A percentile compares a stretch with the other conserved stretches of the same genome.
phyloP scores from a whole-genome alignment of 2,888 invertebrate species.

The Rhaphigaster nebulosa region DNA sequence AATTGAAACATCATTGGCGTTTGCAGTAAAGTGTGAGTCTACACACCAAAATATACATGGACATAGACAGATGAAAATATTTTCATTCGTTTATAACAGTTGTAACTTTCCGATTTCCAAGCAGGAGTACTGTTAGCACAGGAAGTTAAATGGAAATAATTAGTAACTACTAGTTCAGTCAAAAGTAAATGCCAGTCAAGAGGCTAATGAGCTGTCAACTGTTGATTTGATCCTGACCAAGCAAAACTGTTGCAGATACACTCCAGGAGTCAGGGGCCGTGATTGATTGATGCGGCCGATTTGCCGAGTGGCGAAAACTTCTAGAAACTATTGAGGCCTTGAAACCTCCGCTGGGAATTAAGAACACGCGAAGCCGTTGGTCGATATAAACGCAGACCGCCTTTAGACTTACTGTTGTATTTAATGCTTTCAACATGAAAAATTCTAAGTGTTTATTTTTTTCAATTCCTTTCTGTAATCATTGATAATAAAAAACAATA shows the following conservation, averaged over 20 bases:
- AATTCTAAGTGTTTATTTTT: too few species aligned
- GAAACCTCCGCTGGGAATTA: background rate
- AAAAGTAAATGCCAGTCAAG: background rate
- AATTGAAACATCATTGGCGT: too few species aligned
- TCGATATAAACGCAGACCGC: background rate
- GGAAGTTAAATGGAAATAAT: background rate
- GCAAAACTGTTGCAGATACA: background rate
- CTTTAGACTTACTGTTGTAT: background rate
- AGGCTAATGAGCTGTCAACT: background rate
- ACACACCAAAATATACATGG: too few species aligned
- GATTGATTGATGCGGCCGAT: background rate
- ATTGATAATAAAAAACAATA: too few species aligned
- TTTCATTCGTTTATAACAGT: too few species aligned
- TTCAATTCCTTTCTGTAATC: too few species aligned
- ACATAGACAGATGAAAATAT: too few species aligned
- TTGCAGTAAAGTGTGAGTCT: too few species aligned
- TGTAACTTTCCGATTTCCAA: too few species aligned
- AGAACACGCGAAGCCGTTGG: background rate
- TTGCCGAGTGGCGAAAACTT: slow-evolving; percentile 9
- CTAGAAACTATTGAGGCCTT: slow-evolving; percentile 19
- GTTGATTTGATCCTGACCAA: background rate
- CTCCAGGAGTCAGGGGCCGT: background rate
- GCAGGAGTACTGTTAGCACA: too few species aligned
- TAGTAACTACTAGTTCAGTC: background rate
- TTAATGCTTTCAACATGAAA: too few species aligned